These are phyloP conservation scores for Bombus pyrosoma DNA, from an alignment of 1,140 invertebrate genomes.

Conservation along the genomic window DNA sequence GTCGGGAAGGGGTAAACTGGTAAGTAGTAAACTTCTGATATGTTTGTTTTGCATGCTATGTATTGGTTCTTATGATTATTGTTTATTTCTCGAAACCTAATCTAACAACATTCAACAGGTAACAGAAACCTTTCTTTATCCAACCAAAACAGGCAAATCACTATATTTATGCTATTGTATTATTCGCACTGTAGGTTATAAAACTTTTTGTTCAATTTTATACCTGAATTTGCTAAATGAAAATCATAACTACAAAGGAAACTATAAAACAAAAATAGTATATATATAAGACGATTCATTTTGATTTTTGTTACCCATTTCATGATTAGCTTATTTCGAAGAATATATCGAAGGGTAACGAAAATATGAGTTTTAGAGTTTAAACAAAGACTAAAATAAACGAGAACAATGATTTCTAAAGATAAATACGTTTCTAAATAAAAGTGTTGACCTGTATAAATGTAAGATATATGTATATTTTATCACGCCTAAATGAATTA, in stretches of 20 bases:
- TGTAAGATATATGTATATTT: not conserved
- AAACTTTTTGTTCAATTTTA: not conserved
- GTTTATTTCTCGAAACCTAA: not conserved
- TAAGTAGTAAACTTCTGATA: conserved; percentile 36
- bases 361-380: not conserved
- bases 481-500: not conserved
- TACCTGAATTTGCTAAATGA: not conserved
- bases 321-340: not conserved
- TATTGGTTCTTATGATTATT: conserved; percentile 21
- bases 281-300: not conserved
- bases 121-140: not conserved
- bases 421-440: not conserved
- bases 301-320: not conserved
- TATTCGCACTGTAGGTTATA: not conserved
- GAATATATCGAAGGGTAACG: not conserved
- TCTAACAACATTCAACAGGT: not conserved
- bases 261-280: not conserved
- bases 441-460: not conserved
- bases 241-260: not conserved
- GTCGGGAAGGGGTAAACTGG: not conserved
- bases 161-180: conserved; percentile 9
- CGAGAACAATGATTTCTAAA: not conserved
- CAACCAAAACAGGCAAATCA: not conserved
- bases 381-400: not conserved
- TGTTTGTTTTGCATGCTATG: conserved; percentile 54